These are phyloP conservation scores for Spilogale gracilis DNA, from an alignment of 2,113 vertebrate species.

Conservation along the genomic window DNA sequence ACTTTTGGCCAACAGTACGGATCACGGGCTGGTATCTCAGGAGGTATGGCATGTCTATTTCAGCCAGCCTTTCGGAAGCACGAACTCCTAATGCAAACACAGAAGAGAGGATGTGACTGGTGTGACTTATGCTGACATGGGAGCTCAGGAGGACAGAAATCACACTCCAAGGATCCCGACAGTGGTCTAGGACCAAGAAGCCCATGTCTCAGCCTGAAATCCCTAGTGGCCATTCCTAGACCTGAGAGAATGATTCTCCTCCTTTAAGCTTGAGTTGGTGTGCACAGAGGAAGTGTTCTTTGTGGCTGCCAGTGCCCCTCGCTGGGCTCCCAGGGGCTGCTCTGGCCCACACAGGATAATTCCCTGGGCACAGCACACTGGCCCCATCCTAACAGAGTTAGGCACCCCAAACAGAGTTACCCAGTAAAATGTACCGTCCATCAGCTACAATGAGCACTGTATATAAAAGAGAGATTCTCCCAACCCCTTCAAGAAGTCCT, in stretches of 20 bases:
- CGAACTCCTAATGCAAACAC: conserved; percentile 73
- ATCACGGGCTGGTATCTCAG: conserved; percentile 82
- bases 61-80: conserved; percentile 82
- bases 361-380: not conserved
- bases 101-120: not conserved
- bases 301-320: not conserved
- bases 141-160: not conserved
- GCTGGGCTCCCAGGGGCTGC: not conserved
- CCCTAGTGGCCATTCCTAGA: not conserved
- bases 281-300: not conserved
- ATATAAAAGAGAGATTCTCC: not conserved
- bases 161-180: not conserved
- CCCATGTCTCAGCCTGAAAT: not conserved
- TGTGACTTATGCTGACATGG: fast-evolving
- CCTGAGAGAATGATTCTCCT: not conserved
- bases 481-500: not conserved
- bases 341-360: not conserved
- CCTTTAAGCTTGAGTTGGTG: not conserved
- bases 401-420: not conserved
- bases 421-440: not conserved
- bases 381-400: not conserved
- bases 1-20: conserved; percentile 81
- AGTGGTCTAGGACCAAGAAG: not conserved
- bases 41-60: conserved; percentile 83
- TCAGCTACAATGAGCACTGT: not conserved